These are phyloP conservation scores for Metridium senile DNA, from an alignment of 92 coral and sea anemone species.

Conservation along the genomic window DNA sequence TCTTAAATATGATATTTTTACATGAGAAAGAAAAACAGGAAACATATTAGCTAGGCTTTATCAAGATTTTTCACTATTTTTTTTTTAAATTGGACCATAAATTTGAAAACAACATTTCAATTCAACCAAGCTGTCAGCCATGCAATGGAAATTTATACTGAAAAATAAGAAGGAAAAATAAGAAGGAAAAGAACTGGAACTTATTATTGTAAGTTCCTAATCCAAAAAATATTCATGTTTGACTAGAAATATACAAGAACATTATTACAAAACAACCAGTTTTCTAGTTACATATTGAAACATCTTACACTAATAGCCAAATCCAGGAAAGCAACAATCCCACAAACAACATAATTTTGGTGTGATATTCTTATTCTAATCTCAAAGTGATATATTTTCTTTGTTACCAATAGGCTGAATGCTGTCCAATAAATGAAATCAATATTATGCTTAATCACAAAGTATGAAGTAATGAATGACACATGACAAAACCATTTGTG, in stretches of 20 bases:
- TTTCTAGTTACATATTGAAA: not conserved
- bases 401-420: not conserved
- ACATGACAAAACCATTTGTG: conserved; percentile 17
- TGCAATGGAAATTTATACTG: too few relatives aligned
- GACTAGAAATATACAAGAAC: not conserved
- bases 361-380: not conserved
- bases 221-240: not conserved
- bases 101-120: too few relatives aligned
- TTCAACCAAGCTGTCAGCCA: too few relatives aligned
- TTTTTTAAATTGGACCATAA: too few relatives aligned
- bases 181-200: too few relatives aligned
- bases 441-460: not conserved
- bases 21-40: too few relatives aligned
- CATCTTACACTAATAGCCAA: not conserved
- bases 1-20: too few relatives aligned
- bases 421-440: not conserved
- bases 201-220: too few relatives aligned
- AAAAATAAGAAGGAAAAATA: too few relatives aligned
- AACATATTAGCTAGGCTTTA: too few relatives aligned
- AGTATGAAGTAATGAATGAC: conserved; percentile 1
- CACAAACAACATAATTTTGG: not conserved
- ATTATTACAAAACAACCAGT: not conserved
- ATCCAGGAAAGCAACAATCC: not conserved
- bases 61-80: too few relatives aligned
- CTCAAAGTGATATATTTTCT: not conserved